Evolutionary conservation across 2,888 invertebrate species (phyloP), one percentile per base, ranked within the genome.

Genomic region (Gymnoscelis rufifasciata): DNA sequence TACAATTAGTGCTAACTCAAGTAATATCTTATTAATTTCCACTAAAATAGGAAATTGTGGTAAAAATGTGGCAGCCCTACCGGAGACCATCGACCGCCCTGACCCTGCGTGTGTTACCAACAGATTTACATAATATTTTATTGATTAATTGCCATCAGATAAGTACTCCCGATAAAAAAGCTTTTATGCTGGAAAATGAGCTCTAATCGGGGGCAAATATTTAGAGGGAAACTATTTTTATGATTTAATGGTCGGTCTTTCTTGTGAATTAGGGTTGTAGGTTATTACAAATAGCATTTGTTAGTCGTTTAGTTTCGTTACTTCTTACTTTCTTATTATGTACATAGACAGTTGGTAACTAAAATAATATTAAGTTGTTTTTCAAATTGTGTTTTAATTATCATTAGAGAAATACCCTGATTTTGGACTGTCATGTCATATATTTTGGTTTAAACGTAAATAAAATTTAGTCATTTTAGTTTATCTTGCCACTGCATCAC

Each of bases 101-200:
- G 66, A 68, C 66, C 66, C 64, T 55, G 54, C 54, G 54, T 55
- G 53, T 54, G 50, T 51, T 54, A 53, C 54, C 54, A 54, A 36
- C 66, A 57, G 59, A 60, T 58, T 58, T 64, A 65, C 62, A 65
- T 67, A 59, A 64, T 68, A 62, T 64, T 71, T 68, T 70, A 73
- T 71, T 71, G 68, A 71, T 67, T 69, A 66, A 73, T 73, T 68
- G 64, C 64, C 64, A 66, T 64, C 62, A 54, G 64, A 63, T 64
- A 62, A 56, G 60, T 52, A 61, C 51, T 68, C 64, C 60, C 66
- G 62, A 69, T 67, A 50, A 67, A 57, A 54, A 56, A 54, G 43
- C 47, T 52, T 55, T 57, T 57, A 54, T 54, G 49, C 38, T 47
- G 43, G 49, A 54, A 52, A 57, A 54, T 54, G 38, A 51, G 51